Percentiles rank a stretch among this genome's conserved stretches.
These are phyloP conservation scores for Vireo altiloquus DNA, from an alignment of 2,113 vertebrate species.

Conservation along the genomic window DNA sequence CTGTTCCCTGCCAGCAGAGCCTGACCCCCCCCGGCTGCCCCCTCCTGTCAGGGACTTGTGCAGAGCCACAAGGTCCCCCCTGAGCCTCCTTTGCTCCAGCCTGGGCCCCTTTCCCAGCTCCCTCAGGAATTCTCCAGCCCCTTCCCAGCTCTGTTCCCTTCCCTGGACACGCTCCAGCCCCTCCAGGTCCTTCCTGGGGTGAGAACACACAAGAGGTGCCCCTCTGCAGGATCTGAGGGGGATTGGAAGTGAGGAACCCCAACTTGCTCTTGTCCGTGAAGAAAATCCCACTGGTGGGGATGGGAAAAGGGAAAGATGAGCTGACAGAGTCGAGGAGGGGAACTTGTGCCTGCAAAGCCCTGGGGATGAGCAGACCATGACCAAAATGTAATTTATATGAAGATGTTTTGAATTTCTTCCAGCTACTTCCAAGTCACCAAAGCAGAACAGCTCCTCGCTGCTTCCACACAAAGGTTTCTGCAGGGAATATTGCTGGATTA, in stretches of 20 bases:
- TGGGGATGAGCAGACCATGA: background rate
- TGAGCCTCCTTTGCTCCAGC: background rate
- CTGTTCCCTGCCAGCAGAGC: background rate
- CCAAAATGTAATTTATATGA: slow-evolving; percentile 42
- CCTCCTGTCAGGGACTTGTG: background rate
- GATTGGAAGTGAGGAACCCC: background rate
- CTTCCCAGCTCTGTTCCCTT: background rate
- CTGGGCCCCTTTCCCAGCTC: background rate
- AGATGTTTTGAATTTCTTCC: slow-evolving; percentile 24
- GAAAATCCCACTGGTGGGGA: background rate
- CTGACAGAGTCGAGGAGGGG: background rate
- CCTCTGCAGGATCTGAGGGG: background rate
- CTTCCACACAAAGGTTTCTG: background rate
- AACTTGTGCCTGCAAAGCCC: background rate
- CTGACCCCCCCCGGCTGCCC: background rate
- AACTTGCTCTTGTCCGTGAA: accelerated
- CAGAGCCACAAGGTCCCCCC: background rate
- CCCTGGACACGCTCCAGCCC: background rate
- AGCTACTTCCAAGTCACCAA: slow-evolving; percentile 23
- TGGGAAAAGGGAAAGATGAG: background rate
- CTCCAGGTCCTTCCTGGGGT: background rate
- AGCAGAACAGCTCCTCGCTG: slow-evolving; percentile 9
- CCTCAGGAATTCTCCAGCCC: background rate
- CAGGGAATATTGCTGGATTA: background rate
- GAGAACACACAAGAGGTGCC: accelerated